Base-by-base conservation (phyloP, 2,888 invertebrate genomes). In the Drosophila subsilvestris region DNA sequence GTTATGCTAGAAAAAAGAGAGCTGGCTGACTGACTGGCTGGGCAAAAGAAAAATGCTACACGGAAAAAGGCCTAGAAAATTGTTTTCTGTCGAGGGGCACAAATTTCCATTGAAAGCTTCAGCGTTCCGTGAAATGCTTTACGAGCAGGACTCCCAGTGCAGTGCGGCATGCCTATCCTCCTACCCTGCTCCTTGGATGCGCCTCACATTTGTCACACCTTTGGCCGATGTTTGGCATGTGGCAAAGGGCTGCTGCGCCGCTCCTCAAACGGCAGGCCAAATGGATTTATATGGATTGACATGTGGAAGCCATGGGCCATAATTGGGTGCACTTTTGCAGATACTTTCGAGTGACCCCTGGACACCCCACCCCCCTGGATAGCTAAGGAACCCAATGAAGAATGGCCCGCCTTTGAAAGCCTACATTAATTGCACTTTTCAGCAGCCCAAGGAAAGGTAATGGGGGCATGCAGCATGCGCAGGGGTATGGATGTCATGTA, bases 201-300 rank as follows among this genome's bases (percentile, higher is more conserved):
- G 37, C 37, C 37, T 37, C 81, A 83, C 85, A 85, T 85, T 85
- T 87, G 85, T 86, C 87, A 87, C 88, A 85, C 85, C 85, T 85
- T 77, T 58, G 71, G 55, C n/a, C 49, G 55, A 50, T 61, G 22
- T 22, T 53, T 22, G 29, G 9, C 8, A 9, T 9, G 12, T 3
- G 29, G 25, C 25, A 25, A 25, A 29, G 29, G 10, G 29, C 18
- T 42, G 20, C 53, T 49, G n/a, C 32, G 42, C 45, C 44, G n/a
- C 32, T 47, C 55, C 44, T 29, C 45, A 47, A 63, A 58, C 56
- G 57, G 51, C 63, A 55, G 57, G 74, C 79, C 79, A 87, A 87
- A 87, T 87, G 88, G 88, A 85, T 87, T 85, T 83, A 83, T 87
- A 85, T 87, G 83, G 86, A 85, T 83, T 86, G 88, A 83, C 88